phyloP scores from a whole-genome alignment of 2,888 invertebrate species.

The Thecophora atra region DNA sequence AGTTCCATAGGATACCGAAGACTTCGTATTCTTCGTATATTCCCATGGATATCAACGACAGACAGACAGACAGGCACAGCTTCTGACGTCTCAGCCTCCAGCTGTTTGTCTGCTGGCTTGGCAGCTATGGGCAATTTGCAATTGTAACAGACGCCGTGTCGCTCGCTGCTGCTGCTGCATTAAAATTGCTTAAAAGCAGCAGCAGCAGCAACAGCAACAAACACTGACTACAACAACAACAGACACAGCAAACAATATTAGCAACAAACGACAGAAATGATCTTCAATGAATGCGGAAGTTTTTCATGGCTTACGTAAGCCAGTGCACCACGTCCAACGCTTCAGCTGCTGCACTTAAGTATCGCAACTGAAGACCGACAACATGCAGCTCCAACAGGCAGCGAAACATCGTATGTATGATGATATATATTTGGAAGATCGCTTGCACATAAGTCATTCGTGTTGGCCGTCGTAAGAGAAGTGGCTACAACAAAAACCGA shows the following conservation, averaged over 20 bases:
- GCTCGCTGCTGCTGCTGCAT: slow-evolving; percentile 31
- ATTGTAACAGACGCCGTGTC: slow-evolving; percentile 41
- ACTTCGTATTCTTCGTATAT: slow-evolving; percentile 12
- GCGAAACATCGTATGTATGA: slow-evolving; percentile 40
- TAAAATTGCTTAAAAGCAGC: slow-evolving; percentile 29
- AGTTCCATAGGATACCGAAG: background rate
- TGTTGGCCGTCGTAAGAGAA: slow-evolving; percentile 14
- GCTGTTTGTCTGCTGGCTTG: slow-evolving; percentile 4
- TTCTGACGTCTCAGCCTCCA: slow-evolving; percentile 7
- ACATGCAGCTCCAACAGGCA: slow-evolving; percentile 32
- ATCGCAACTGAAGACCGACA: slow-evolving; percentile 21
- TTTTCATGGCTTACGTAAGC: slow-evolving; percentile 65
- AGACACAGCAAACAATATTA: slow-evolving; percentile 47
- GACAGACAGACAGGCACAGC: no score
- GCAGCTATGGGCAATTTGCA: slow-evolving; percentile 28
- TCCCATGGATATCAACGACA: slow-evolving; percentile 17
- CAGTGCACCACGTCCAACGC: slow-evolving; percentile 40
- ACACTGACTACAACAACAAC: slow-evolving; percentile 50
- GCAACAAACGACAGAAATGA: slow-evolving; percentile 60
- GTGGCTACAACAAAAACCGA: background rate
- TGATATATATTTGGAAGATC: slow-evolving; percentile 30
- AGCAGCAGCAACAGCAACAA: slow-evolving; percentile 47
- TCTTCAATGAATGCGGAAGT: slow-evolving; percentile 67
- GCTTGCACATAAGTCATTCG: slow-evolving; percentile 30
- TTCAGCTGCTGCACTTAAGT: slow-evolving; percentile 39